Percentiles rank a stretch among this genome's conserved stretches.
These are phyloP conservation scores for Cydia amplana DNA, from an alignment of 1,140 invertebrate genomes.

Conservation along the genomic window DNA sequence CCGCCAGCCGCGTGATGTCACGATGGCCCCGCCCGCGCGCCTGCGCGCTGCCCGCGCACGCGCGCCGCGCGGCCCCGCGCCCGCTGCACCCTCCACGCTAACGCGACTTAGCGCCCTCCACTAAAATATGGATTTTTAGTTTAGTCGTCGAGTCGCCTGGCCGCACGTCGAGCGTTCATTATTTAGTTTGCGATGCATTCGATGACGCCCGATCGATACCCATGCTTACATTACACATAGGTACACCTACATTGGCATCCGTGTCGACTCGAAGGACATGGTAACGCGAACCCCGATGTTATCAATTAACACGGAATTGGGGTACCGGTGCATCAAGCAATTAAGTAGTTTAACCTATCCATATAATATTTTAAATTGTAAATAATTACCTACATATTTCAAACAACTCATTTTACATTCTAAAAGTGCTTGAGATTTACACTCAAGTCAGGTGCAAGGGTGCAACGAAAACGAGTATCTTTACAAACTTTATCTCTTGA, in stretches of 20 bases:
- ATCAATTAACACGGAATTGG: neutral
- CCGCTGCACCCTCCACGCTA: constrained; percentile 28
- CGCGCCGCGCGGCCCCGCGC: constrained; percentile 31
- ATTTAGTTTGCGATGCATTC: constrained; percentile 18
- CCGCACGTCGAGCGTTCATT: constrained; percentile 7
- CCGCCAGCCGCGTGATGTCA: constrained; percentile 32
- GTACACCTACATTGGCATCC: neutral
- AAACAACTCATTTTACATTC: neutral
- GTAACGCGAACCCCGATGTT: neutral
- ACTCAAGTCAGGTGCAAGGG: no score
- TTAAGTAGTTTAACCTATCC: neutral
- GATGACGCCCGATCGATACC: constrained; percentile 17
- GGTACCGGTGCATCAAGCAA: neutral
- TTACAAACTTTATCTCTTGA: no score
- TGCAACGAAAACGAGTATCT: no score
- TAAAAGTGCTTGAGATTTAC: no score
- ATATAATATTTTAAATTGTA: neutral
- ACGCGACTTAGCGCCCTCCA: constrained; percentile 4
- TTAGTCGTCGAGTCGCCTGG: constrained; percentile 6
- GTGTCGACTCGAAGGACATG: neutral
- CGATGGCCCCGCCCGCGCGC: constrained; percentile 38
- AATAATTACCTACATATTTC: neutral
- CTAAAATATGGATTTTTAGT: constrained; percentile 31
- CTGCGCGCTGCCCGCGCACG: constrained; percentile 39
- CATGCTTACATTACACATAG: neutral